Conservation (phyloP, 1,140 invertebrate genomes). For the Polypedilum vanderplanki region DNA sequence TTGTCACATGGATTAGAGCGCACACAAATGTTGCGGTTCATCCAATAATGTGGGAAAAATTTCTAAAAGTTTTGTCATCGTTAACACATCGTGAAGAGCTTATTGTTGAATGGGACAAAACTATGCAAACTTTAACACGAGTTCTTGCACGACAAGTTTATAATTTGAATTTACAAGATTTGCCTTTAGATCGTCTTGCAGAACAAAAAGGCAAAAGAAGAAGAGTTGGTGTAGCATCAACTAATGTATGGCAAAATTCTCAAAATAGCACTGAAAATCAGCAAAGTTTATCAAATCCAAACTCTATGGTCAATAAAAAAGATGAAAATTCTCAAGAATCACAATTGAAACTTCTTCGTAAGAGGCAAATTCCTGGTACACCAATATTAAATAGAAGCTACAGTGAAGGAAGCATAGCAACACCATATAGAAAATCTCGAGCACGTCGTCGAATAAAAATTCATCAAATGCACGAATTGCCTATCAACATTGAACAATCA, state of each 20-base stretch:
- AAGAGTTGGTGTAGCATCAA: constrained; percentile 42
- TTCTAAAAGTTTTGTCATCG: constrained; percentile 77
- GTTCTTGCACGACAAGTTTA: constrained; percentile 91
- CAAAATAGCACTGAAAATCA: constrained; percentile 34
- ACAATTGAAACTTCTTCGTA: not conserved
- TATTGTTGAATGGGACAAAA: constrained; percentile 97
- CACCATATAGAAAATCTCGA: constrained; percentile 38
- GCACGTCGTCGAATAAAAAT: constrained; percentile 34
- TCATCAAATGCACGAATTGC: constrained; percentile 41
- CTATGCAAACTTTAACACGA: constrained; percentile 88
- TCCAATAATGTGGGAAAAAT: constrained; percentile 88
- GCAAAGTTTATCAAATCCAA: constrained; percentile 30
- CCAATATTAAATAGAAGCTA: constrained; percentile 45
- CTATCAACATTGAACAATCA: constrained; percentile 48
- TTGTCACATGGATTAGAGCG: constrained; percentile 97
- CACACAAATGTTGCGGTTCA: constrained; percentile 90
- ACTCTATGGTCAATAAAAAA: constrained; percentile 36
- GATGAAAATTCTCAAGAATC: constrained; percentile 31
- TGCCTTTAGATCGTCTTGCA: constrained; percentile 75
- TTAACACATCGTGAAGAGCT: constrained; percentile 92
- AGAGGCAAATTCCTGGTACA: constrained; percentile 38
- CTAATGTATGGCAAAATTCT: constrained; percentile 42
- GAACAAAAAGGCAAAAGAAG: constrained; percentile 74
- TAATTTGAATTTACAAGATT: constrained; percentile 80
- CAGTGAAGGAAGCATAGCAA: constrained; percentile 48